Percentiles rank a stretch among this genome's conserved stretches.
Conservation (phyloP, 2,113 vertebrate genomes). For the Paraplagusia blochii region DNA sequence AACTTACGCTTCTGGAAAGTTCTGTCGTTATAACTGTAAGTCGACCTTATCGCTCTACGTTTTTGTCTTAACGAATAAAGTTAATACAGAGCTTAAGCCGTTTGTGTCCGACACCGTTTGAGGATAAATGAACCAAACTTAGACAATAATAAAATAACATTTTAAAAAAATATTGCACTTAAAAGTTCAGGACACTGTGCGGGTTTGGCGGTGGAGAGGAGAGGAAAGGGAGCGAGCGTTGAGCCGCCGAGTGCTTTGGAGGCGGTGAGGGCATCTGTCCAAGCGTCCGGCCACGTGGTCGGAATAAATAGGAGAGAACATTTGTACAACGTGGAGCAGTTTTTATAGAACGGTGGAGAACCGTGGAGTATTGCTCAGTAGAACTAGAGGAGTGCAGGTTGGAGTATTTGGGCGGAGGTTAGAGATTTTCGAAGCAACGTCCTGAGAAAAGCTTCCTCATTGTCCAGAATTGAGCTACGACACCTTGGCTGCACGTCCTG, state of each 20-base stretch:
- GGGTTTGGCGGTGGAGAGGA: constrained; percentile 64
- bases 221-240: constrained; percentile 62
- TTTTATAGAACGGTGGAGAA: constrained; percentile 38
- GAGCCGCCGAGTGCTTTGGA: constrained; percentile 73
- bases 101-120: constrained; percentile 62
- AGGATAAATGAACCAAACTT: constrained; percentile 62
- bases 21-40: constrained; percentile 64
- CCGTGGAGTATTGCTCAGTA: constrained; percentile 50
- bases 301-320: constrained; percentile 90
- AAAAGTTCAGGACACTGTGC: constrained; percentile 76
- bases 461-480: constrained; percentile 67
- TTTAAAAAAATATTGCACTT: constrained; percentile 89
- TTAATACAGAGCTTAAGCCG: constrained; percentile 74
- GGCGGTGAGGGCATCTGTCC: constrained; percentile 50
- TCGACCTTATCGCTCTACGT: constrained; percentile 73
- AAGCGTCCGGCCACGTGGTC: constrained; percentile 79
- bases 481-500: constrained; percentile 48
- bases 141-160: constrained; percentile 66
- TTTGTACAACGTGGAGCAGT: constrained; percentile 67
- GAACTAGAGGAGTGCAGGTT: constrained; percentile 67
- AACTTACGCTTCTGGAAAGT: constrained; percentile 65
- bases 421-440: constrained; percentile 69
- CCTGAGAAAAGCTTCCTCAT: constrained; percentile 77
- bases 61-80: constrained; percentile 71
- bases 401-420: constrained; percentile 34